Conservation (phyloP, 2,797 vertebrate species). For the Podarcis siculus region DNA sequence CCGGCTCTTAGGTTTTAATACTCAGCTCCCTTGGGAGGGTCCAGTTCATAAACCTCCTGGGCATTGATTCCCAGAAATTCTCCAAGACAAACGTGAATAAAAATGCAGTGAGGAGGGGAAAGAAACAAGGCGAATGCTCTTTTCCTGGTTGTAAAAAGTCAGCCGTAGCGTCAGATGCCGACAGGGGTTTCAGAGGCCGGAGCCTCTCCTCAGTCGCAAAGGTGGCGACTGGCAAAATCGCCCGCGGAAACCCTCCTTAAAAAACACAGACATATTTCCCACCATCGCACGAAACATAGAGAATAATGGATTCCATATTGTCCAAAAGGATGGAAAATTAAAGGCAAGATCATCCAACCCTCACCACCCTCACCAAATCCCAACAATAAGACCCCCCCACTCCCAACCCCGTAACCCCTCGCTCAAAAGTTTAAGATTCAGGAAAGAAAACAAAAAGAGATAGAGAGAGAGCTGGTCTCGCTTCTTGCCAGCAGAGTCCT, state of each 20-base stretch:
- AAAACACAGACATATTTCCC: conserved; percentile 25
- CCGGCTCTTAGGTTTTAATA: background rate
- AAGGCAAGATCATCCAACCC: conserved; percentile 26
- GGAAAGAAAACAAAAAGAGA: background rate
- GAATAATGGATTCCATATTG: conserved; percentile 17
- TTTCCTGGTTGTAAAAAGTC: conserved; percentile 20
- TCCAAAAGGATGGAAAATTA: conserved; percentile 17
- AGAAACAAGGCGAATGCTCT: conserved; percentile 1
- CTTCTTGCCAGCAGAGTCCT: conserved; percentile 44
- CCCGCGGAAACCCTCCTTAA: background rate
- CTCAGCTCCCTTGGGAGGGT: conserved; percentile 6
- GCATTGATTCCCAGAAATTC: background rate
- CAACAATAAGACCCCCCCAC: background rate
- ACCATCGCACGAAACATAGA: conserved; percentile 23
- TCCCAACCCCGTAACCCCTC: background rate
- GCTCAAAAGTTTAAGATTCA: background rate
- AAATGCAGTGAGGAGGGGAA: conserved; percentile 1
- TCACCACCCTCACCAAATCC: background rate
- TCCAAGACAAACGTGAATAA: conserved; percentile 15
- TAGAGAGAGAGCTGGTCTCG: conserved; percentile 31
- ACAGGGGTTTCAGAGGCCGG: background rate
- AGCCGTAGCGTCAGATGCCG: background rate
- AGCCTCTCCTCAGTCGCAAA: conserved; percentile 1
- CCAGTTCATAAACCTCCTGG: conserved; percentile 10
- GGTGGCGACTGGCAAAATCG: background rate